Evolutionary conservation across 2,113 vertebrate genomes (phyloP), one percentile per base, ranked within the genome.

Genomic region (Anarhynchus alexandrinus): DNA sequence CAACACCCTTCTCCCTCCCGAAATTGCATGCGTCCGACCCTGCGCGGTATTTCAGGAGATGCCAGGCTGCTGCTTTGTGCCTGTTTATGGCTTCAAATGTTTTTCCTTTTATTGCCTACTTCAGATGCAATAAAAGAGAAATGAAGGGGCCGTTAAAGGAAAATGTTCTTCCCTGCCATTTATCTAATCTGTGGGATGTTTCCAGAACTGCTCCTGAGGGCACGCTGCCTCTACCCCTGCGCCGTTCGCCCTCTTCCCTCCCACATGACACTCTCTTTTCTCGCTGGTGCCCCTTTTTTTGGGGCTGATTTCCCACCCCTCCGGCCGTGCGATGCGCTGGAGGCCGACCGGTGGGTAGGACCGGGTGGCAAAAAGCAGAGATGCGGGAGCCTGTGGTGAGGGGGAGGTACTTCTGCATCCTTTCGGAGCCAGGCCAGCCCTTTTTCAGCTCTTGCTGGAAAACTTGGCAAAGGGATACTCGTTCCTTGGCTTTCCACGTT

Each of bases 91-190:
- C 26, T 91, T 96, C 38, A 52, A 52, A 81, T 57, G 26, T 74
- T 91, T 93, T 76, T 82, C 11, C 8, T 78, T 94, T 96, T 85
- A 93, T 59, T 95, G 87, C 78, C 21, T 71, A 64, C 55, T 95
- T 91, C 65, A 88, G 78, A 69, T 57, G 66, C 74, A 91, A 57
- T 91, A 84, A 90, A 89, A 85, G 78, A 76, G 71, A 93, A 96
- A 90, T 54, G 49, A 95, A 90, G 61, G 43, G 18, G 7, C 54
- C 36, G 32, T 87, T 94, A 91, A 82, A 93, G 43, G 54, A 67
- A 95, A 93, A 64, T 36, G 23, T 6, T 82, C 36, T 92, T 82
- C 51, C 27, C 49, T 80, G 62, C 43, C n/a, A 76, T 72, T 72
- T 88, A 52, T 54, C 66, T 72, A 3, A 38, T 84, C 81, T 43